phyloP scores from a whole-genome alignment of 2,797 vertebrate species.

The Anomalospiza imberbis region DNA sequence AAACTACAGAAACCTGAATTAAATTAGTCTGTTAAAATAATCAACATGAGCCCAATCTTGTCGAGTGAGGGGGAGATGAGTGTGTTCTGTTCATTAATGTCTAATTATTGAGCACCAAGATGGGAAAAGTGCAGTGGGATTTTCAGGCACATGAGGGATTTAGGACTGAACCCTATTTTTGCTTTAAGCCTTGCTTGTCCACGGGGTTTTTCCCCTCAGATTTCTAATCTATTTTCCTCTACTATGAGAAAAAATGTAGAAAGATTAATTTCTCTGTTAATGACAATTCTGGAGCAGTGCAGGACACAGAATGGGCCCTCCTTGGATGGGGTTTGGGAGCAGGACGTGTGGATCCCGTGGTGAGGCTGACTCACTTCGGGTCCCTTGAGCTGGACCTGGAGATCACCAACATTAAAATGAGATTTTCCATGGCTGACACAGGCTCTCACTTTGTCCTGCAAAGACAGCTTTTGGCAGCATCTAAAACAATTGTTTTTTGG shows the following conservation, averaged over 20 bases:
- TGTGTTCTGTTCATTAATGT: conserved; percentile 15
- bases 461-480: neutral
- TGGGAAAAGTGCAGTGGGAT: neutral
- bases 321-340: neutral
- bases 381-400: neutral
- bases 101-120: conserved; percentile 33
- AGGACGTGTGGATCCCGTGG: accelerated
- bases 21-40: conserved; percentile 53
- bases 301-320: neutral
- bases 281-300: neutral
- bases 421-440: neutral
- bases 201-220: accelerated
- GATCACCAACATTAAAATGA: neutral
- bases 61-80: neutral
- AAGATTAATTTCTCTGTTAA: neutral
- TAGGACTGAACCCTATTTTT: neutral
- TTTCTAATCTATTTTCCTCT: neutral
- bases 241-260: neutral
- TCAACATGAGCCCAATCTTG: neutral
- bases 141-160: neutral
- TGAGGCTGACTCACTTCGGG: neutral
- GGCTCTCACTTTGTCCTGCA: neutral
- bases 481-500: neutral
- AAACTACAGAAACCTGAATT: conserved; percentile 55
- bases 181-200: neutral